Base-by-base conservation (phyloP, 2,888 invertebrate species). In the Endotricha flammealis region DNA sequence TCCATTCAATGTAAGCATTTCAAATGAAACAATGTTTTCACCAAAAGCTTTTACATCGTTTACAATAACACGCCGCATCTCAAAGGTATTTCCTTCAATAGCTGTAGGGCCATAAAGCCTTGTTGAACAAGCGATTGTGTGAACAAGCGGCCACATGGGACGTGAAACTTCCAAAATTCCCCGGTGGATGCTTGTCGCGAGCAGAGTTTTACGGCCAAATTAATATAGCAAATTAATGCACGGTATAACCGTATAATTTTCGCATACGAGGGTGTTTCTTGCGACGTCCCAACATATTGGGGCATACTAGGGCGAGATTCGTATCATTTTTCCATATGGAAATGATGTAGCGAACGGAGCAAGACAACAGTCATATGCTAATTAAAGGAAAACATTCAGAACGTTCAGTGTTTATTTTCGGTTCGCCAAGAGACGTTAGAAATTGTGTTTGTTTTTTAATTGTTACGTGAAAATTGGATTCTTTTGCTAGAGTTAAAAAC, bases 171-270 rank as follows among this genome's bases (percentile, higher is more conserved):
- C 69, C 61, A 50, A 65, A 77, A 82, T 80, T 77, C 83, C 83
- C 75, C 62, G 57, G 57, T 53, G 71, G 27, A 27, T 27, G 57
- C 80, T 75, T 80, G 85, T 85, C 87, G 83, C 79, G 68, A 78
- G 53, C 86, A 82, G 83, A 87, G 85, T 87, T 87, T 87, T 87
- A 87, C 87, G 77, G 80, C 79, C 74, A 87, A 87, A 87, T 87
- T 87, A 87, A 87, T 87, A 87, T 87, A 80, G 86, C 87, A 87
- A 87, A 87, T 87, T 87, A 87, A 87, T 87, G 86, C 85, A 80
- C 72, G 66, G 62, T 73, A 63, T 60, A 64, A 75, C 75, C 71
- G 87, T 81, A 87, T 86, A 87, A 87, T 87, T 86, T 87, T 73
- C 72, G 64, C 71, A 67, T 4, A 20, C 76, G 62, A 62, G 57